Base-by-base conservation (phyloP, 2,888 invertebrate species). In the Spodoptera picta region DNA sequence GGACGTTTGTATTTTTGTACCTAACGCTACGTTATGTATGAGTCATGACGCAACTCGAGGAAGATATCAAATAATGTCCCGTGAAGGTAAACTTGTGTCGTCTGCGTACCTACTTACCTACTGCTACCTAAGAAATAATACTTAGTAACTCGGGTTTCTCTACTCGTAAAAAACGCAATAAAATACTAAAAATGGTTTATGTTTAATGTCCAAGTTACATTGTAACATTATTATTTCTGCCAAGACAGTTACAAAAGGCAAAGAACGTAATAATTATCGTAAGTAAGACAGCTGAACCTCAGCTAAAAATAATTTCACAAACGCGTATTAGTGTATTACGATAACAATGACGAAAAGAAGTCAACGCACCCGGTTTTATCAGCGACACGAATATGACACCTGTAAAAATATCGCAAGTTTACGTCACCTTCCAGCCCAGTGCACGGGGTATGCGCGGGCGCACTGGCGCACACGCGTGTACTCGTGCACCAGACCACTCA, bases 281-380 rank as follows among this genome's bases (percentile, higher is more conserved):
- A 36, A 36, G 36, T 36, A 6, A 36, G 7, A 36, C 36, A 36
- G 36, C 36, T 27, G n/a, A 23, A 48, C 11, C n/a, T 27, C 24
- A 10, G 45, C 51, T 63, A 63, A 44, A 23, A 53, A 60, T 59
- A 12, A 56, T 44, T 46, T 56, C 31, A 45, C 52, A 47, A 62
- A 19, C 67, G 23, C 24, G 31, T 55, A 73, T 75, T 57, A 64
- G 65, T 70, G 60, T 67, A 63, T 56, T 68, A 64, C 67, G 82
- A 84, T 82, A 83, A 80, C 79, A 73, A 72, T 48, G 73, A 50
- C 52, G 55, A 56, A 69, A 66, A 63, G 44, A 73, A 65, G 85
- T 85, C 85, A 84, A 83, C 75, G 85, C 73, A 71, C 86, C 62
- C 62, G 73, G 75, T 14, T 86, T 85, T 85, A 86, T 78, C 60